These are phyloP conservation scores for Heliconius aoede DNA, from an alignment of 2,888 invertebrate genomes.

Conservation along the genomic window DNA sequence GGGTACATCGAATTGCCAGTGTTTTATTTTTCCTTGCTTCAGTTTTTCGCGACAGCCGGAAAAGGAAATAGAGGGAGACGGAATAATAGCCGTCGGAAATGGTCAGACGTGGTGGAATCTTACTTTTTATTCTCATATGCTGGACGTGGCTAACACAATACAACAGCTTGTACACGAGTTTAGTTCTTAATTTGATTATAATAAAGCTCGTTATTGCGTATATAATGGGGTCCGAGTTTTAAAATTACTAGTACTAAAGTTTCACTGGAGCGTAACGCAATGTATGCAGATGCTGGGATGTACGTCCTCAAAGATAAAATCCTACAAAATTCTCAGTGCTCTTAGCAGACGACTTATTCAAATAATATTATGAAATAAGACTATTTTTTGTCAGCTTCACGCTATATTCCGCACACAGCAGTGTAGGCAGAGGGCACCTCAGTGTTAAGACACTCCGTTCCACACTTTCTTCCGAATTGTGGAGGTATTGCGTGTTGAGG, in stretches of 20 bases:
- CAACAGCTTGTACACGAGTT: conserved; percentile 50
- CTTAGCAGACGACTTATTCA: conserved; percentile 36
- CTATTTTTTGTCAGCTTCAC: too few relatives aligned
- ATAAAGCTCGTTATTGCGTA: conserved; percentile 45
- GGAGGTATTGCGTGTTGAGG: too few relatives aligned
- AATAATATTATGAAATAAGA: conserved; percentile 9
- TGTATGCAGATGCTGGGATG: conserved; percentile 56
- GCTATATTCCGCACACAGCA: too few relatives aligned
- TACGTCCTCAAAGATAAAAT: conserved; percentile 51
- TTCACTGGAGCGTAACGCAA: conserved; percentile 59
- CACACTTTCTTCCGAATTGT: too few relatives aligned
- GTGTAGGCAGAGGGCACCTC: too few relatives aligned
- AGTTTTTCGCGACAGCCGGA: conserved; percentile 82
- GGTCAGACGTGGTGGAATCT: conserved; percentile 82
- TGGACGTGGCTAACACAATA: conserved; percentile 78
- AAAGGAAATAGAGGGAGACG: conserved; percentile 83
- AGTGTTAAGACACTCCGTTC: too few relatives aligned
- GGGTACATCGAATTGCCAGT: conserved; percentile 52
- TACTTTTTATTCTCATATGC: conserved; percentile 74
- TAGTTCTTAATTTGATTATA: conserved; percentile 45
- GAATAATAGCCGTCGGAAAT: conserved; percentile 84
- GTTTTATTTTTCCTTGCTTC: conserved; percentile 65
- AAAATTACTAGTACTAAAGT: conserved; percentile 55
- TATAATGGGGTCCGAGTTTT: conserved; percentile 47
- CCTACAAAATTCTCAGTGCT: conserved; percentile 45